Conservation (phyloP, 1,140 invertebrate species). For the Bombus ignitus region DNA sequence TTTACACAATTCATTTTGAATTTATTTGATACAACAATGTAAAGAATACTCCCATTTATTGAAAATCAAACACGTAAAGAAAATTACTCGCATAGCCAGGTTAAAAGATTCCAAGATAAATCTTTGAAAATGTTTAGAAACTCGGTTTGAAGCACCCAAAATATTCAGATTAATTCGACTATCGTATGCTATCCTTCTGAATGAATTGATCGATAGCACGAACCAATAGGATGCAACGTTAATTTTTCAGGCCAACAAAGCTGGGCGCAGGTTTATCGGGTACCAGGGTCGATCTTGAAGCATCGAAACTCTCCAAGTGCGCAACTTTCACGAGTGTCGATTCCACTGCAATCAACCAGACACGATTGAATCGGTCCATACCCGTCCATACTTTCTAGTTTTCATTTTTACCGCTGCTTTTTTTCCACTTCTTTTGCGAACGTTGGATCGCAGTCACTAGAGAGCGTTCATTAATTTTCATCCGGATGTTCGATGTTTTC, state of each 20-base stretch:
- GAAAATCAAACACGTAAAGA: not conserved
- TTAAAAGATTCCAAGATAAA: not conserved
- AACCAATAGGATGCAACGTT: not conserved
- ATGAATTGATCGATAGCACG: not conserved
- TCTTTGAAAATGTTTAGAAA: not conserved
- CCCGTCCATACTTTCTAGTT: not conserved
- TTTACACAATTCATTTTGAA: no score
- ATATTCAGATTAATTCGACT: not conserved
- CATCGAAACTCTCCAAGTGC: constrained; percentile 15
- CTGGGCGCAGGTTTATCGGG: not conserved
- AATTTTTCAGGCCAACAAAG: constrained; percentile 3
- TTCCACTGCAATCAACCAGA: constrained; percentile 16
- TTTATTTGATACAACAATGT: no score
- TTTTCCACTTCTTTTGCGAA: not conserved
- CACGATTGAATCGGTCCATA: not conserved
- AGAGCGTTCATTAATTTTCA: not conserved
- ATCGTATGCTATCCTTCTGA: not conserved
- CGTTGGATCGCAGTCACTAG: not conserved
- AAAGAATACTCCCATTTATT: no score
- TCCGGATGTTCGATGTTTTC: constrained; percentile 11
- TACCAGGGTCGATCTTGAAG: constrained; percentile 2
- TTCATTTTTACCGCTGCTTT: not conserved
- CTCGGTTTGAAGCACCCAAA: not conserved
- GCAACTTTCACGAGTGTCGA: constrained; percentile 23
- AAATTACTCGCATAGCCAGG: no score